phyloP scores from a whole-genome alignment of 2,797 vertebrate genomes.

The Chrosomus eos region DNA sequence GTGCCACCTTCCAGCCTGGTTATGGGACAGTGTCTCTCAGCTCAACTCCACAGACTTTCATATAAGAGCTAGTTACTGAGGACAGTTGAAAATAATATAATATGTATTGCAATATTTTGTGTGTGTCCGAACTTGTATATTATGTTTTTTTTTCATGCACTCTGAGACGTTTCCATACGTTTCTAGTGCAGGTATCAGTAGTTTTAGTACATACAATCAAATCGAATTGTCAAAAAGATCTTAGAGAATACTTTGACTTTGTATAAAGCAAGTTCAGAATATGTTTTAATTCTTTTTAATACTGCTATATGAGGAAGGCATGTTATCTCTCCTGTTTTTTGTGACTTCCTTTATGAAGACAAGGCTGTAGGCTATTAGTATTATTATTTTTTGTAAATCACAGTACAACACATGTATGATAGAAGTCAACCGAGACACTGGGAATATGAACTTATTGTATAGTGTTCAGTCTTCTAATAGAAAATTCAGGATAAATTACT shows the following conservation, averaged over 20 bases:
- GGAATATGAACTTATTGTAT: constrained; percentile 19
- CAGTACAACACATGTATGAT: background rate
- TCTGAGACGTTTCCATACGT: background rate
- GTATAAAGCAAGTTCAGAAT: background rate
- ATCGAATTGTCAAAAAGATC: background rate
- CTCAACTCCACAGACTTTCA: background rate
- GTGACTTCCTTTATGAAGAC: constrained; percentile 16
- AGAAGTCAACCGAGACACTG: background rate
- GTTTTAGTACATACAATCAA: constrained; percentile 10
- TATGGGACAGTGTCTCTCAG: background rate
- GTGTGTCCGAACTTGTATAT: background rate
- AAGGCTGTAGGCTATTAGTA: background rate
- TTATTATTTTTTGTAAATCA: constrained; percentile 1
- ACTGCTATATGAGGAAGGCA: background rate
- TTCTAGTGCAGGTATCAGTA: constrained; percentile 7
- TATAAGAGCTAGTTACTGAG: background rate
- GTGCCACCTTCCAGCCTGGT: constrained; percentile 1
- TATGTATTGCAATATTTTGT: constrained; percentile 9
- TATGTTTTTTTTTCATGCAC: background rate
- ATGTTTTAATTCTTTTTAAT: background rate
- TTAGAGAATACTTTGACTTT: background rate
- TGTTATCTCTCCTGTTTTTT: constrained; percentile 15
- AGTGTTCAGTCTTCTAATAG: constrained; percentile 34
- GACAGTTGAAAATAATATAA: constrained; percentile 6
- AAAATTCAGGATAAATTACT: constrained; percentile 12